These are phyloP conservation scores for Paracanthobrama guichenoti DNA, from an alignment of 2,113 vertebrate species.

Conservation along the genomic window DNA sequence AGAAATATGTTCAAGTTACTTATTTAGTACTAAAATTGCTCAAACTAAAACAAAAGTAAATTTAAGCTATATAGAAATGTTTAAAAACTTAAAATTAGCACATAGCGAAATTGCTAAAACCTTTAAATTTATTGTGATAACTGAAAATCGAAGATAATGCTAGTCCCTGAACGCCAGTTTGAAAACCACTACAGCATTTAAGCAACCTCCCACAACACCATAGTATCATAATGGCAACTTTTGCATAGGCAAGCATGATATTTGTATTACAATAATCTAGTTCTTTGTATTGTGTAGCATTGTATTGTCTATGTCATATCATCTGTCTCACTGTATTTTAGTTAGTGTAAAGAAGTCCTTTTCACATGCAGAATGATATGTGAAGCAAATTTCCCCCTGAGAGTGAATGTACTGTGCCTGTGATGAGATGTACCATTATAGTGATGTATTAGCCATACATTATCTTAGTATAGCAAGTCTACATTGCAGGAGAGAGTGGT, in stretches of 20 bases:
- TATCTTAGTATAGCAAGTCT: conserved; percentile 1
- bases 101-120: too few species aligned
- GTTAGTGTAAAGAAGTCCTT: neutral
- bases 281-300: neutral
- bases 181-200: neutral
- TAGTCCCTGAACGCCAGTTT: neutral
- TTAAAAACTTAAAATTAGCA: too few species aligned
- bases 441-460: conserved; percentile 41
- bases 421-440: neutral
- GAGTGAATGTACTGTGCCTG: neutral
- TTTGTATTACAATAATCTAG: neutral
- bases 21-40: neutral
- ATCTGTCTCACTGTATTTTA: neutral
- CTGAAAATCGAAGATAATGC: neutral
- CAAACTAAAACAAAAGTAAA: neutral
- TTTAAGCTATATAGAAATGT: neutral
- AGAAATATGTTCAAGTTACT: neutral
- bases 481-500: conserved; percentile 33
- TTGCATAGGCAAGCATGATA: neutral
- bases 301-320: neutral
- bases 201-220: neutral
- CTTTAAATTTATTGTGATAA: too few species aligned
- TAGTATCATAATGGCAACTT: neutral
- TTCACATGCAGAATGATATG: neutral
- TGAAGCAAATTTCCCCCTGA: conserved; percentile 2